Base-by-base conservation (phyloP, 2,888 invertebrate species). In the Euplexia lucipara region DNA sequence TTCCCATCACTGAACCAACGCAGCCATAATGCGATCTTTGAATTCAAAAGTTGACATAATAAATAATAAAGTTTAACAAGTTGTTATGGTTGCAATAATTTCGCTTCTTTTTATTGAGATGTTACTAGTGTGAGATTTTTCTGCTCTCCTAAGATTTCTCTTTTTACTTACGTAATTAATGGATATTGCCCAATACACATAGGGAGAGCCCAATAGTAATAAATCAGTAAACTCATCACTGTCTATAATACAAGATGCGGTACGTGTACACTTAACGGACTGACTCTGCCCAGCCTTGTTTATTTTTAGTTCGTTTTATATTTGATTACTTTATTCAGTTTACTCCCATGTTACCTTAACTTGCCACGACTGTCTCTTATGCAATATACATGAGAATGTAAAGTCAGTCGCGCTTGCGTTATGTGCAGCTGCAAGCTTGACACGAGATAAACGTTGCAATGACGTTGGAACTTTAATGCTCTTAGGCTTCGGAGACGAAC, bases 381-480 rank as follows among this genome's bases (percentile, higher is more conserved):
- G 49, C 30, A 30, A 52, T 32, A n/a, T 39, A 39, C 42, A 53
- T 44, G 20, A 71, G 53, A 39, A n/a, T n/a, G n/a, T n/a, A 62
- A 47, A 26, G 26, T 41, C 22, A 20, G 12, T 32, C 32, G 18
- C 32, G 32, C 39, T 16, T 48, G 42, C 56, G 37, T 63, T 6
- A 9, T 51, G 35, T 42, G 39, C 59, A n/a, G n/a, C n/a, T n/a
- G n/a, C n/a, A n/a, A 63, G 52, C 41, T 63, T 49, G 53, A 69
- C 49, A 34, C 42, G 37, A 57, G 26, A 51, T 53, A 22, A 60
- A 56, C 10, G 41, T 22, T 54, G n/a, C 57, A 49, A 16, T 16
- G 16, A 10, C 42, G 3, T 61, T 54, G 53, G 14, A 37, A 10
- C 47, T 30, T 34, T 44, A 41, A 42, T 8, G 14, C 18, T 41